phyloP scores from a whole-genome alignment of 2,797 vertebrate genomes.

The Tauraco hartlaubi region DNA sequence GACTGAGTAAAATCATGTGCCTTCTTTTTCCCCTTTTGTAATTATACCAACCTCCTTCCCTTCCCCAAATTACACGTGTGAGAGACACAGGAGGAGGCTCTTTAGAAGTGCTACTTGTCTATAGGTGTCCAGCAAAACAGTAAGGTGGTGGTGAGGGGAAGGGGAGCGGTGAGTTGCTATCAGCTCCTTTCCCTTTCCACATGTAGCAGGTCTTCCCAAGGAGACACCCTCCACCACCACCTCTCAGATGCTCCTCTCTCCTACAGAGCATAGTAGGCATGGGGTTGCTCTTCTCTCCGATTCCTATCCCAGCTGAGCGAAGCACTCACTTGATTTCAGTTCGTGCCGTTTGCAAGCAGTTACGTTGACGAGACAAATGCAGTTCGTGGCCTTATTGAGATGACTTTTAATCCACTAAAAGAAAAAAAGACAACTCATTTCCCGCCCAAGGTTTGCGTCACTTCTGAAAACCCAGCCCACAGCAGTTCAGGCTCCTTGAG shows the following conservation, averaged over 20 bases:
- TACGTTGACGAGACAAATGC: conserved; percentile 40
- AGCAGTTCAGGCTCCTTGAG: conserved; percentile 10
- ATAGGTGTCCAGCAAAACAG: conserved; percentile 32
- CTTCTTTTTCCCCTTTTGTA: conserved; percentile 81
- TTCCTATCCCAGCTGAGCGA: conserved; percentile 2
- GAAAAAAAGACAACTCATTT: conserved; percentile 35
- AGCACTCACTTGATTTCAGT: neutral
- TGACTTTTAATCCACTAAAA: conserved; percentile 36
- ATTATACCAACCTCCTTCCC: conserved; percentile 67
- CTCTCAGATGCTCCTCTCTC: neutral
- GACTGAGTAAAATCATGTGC: conserved; percentile 84
- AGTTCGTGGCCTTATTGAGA: conserved; percentile 75
- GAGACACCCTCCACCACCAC: conserved; percentile 43
- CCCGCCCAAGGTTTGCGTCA: neutral
- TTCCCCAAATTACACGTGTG: neutral
- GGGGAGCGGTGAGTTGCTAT: neutral
- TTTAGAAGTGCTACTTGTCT: conserved; percentile 61
- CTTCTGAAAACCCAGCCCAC: conserved; percentile 14
- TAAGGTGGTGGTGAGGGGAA: conserved; percentile 24
- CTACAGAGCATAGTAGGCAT: neutral
- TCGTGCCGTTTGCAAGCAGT: neutral
- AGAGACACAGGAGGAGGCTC: conserved; percentile 36
- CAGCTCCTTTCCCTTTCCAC: conserved; percentile 51
- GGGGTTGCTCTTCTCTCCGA: conserved; percentile 2
- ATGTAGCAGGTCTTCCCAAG: conserved; percentile 60